These are phyloP conservation scores for Decapterus maruadsi DNA, from an alignment of 2,797 vertebrate species.

Conservation along the genomic window DNA sequence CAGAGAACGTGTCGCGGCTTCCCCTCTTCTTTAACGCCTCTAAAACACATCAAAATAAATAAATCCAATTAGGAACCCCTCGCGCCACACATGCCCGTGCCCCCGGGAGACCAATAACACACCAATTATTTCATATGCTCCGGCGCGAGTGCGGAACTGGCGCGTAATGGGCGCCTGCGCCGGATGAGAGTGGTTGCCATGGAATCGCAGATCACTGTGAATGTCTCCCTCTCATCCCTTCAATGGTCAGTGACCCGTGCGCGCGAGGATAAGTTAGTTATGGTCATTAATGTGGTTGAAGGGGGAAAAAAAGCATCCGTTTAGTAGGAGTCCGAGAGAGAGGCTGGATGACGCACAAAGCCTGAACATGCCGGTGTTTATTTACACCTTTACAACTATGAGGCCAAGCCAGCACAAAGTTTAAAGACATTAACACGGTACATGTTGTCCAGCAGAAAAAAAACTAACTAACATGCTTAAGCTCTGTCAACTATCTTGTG, in stretches of 20 bases:
- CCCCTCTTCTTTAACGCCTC: conserved; percentile 64
- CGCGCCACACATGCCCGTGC: conserved; percentile 77
- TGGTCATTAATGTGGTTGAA: conserved; percentile 72
- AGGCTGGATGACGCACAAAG: conserved; percentile 38
- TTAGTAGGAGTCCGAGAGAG: conserved; percentile 35
- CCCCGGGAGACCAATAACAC: conserved; percentile 83
- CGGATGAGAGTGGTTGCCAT: conserved; percentile 81
- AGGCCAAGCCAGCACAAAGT: conserved; percentile 11
- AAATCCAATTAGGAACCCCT: conserved; percentile 81
- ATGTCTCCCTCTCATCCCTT: conserved; percentile 61
- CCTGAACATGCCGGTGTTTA: conserved; percentile 16
- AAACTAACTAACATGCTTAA: not conserved
- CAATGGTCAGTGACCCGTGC: conserved; percentile 73
- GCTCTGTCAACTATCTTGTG: conserved; percentile 1
- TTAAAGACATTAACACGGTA: not conserved
- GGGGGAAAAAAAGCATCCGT: conserved; percentile 47
- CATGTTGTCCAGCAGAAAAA: not conserved
- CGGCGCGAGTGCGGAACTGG: conserved; percentile 69
- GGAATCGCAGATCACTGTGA: conserved; percentile 66
- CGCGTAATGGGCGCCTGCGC: conserved; percentile 75
- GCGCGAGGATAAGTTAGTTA: conserved; percentile 73
- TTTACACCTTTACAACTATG: conserved; percentile 27
- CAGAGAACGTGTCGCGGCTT: conserved; percentile 46
- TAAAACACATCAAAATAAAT: conserved; percentile 84
- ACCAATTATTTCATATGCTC: conserved; percentile 84